Base-by-base conservation (phyloP, 2,113 vertebrate genomes). In the Andinoacara biseriatus region DNA sequence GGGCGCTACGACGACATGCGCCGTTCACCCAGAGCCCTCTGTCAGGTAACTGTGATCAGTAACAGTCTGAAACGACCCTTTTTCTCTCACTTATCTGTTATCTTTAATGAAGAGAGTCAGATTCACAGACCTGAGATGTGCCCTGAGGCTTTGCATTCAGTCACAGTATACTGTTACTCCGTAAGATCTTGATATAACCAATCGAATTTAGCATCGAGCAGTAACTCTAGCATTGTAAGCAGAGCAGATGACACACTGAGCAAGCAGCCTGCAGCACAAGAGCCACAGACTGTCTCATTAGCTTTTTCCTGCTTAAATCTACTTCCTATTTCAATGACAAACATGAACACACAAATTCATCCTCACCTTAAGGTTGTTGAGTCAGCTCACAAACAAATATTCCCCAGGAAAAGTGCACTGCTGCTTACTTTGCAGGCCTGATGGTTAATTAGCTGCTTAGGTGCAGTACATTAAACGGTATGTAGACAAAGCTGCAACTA, bases 1-100 rank as follows among this genome's bases (percentile, higher is more conserved):
- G 91, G 92, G 96, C 96, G 40, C 93, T 99, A 79, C 97, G 96
- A 79, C 97, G 97, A 40, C 96, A 89, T 10, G 86, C 92, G 49
- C 95, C 94, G 15, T 89, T 92, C 58, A 93, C 93, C 10, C 97
- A 97, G 86, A 94, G 96, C 82, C 90, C 96, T 7, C 83, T 95
- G 81, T 97, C 98, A 94, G 98, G 98, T 99, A 82, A 79, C 52
- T 5, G 31, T 3, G 11, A 33, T 31, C 60, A 22, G 10, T 5
- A 13, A 35, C 26, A 7, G 15, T 20, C 59, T 49, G 65, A 72
- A 52, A 54, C 7, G 6, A 31, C 26, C 46, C 2, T n/a, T 72
- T 72, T 3, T 72, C 24, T 72, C 17, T 31, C 31, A 52, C 2
- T 52, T 52, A 7, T 31, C 26, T n/a, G 35, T 76, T 56, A 43